These are phyloP conservation scores for Amblyjoppa proteus DNA, from an alignment of 2,888 invertebrate species.

Conservation along the genomic window DNA sequence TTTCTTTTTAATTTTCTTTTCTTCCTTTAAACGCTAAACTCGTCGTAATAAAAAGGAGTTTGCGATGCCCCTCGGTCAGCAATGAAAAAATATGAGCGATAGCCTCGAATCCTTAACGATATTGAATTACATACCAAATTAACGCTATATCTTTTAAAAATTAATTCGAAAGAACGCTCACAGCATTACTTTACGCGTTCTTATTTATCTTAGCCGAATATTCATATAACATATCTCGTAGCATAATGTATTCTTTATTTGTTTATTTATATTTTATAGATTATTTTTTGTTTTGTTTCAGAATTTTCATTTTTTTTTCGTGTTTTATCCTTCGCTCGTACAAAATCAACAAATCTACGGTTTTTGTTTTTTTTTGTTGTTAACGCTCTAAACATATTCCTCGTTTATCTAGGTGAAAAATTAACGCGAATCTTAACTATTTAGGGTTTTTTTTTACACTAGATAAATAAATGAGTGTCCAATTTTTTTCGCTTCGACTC, in stretches of 20 bases:
- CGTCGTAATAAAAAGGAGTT: slow-evolving; percentile 31
- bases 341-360: slow-evolving; percentile 63
- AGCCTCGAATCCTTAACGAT: slow-evolving; percentile 48
- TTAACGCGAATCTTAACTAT: slow-evolving; percentile 66
- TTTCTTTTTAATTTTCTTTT: background rate
- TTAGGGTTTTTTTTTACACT: slow-evolving; percentile 52
- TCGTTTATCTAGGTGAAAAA: slow-evolving; percentile 67
- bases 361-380: slow-evolving; percentile 40
- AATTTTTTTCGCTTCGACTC: slow-evolving; percentile 44
- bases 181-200: slow-evolving; percentile 27
- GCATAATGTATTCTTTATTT: slow-evolving; percentile 27
- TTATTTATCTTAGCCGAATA: slow-evolving; percentile 41
- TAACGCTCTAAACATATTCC: slow-evolving; percentile 59
- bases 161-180: slow-evolving; percentile 28
- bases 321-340: slow-evolving; percentile 54
- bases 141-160: slow-evolving; percentile 29
- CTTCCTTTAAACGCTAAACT: slow-evolving; percentile 33
- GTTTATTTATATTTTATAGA: slow-evolving; percentile 39
- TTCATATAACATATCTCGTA: slow-evolving; percentile 44
- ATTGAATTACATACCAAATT: slow-evolving; percentile 49
- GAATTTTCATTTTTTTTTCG: slow-evolving; percentile 38
- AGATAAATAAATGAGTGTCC: slow-evolving; percentile 64
- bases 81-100: slow-evolving; percentile 59
- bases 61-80: slow-evolving; percentile 34
- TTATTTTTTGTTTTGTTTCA: slow-evolving; percentile 35